A percentile compares a stretch with the other conserved stretches of the same genome.
These are phyloP conservation scores for Sphaerophoria taeniata DNA, from an alignment of 2,888 invertebrate genomes.

Conservation along the genomic window DNA sequence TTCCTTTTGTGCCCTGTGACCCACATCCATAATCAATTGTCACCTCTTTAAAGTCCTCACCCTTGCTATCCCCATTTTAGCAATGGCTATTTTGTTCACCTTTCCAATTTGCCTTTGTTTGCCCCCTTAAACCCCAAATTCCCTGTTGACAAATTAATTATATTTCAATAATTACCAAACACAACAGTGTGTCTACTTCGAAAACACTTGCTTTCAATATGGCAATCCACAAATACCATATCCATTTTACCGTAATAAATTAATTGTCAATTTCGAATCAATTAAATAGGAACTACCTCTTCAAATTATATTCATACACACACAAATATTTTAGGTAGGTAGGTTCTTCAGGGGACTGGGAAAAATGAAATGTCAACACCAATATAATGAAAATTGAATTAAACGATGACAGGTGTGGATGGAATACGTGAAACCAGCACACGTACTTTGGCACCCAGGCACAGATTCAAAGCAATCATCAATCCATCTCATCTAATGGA, in stretches of 20 bases:
- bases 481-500: constrained; percentile 23
- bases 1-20: constrained; percentile 47
- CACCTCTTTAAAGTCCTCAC: constrained; percentile 35
- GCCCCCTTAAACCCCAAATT: constrained; percentile 5
- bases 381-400: constrained; percentile 70
- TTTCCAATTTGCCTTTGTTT: neutral
- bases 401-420: constrained; percentile 66
- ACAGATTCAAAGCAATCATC: constrained; percentile 30
- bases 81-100: constrained; percentile 4
- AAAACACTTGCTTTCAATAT: constrained; percentile 50
- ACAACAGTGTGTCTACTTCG: constrained; percentile 51
- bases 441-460: constrained; percentile 26
- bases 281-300: constrained; percentile 53
- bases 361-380: constrained; percentile 44
- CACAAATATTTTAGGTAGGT: neutral
- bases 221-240: constrained; percentile 58
- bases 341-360: neutral
- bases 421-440: constrained; percentile 48
- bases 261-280: constrained; percentile 69
- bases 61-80: neutral
- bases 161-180: constrained; percentile 50
- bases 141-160: constrained; percentile 58
- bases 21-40: constrained; percentile 40
- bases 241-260: constrained; percentile 64
- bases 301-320: neutral